Evolutionary conservation across 2,113 vertebrate species (phyloP).

Genomic region (Sitta europaea): DNA sequence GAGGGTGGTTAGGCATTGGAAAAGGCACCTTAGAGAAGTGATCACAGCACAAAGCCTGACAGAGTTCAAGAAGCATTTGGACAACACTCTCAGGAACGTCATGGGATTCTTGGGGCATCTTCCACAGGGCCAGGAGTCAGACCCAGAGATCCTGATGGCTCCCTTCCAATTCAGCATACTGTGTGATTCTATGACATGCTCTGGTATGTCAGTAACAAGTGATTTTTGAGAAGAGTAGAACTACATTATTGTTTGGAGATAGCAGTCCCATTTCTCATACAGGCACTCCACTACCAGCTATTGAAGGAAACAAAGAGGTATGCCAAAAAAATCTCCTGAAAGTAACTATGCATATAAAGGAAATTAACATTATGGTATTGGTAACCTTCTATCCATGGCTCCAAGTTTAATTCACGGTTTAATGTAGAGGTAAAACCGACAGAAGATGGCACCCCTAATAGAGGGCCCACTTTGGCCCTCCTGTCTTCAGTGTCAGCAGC

Average conservation of each 20-base stretch:
- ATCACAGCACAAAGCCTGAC: not conserved
- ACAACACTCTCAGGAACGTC: fast-evolving
- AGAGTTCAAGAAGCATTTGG: not conserved
- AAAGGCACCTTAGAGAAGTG: not conserved
- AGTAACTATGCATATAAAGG: not conserved
- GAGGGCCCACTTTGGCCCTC: not conserved
- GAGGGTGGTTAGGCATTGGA: not conserved
- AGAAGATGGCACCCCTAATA: not conserved
- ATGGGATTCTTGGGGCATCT: not conserved
- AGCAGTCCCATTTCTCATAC: not conserved
- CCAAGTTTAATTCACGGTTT: not conserved
- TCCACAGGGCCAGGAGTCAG: not conserved
- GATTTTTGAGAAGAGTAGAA: not conserved
- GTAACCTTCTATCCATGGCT: not conserved
- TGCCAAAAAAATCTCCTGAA: not conserved
- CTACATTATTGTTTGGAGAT: not conserved
- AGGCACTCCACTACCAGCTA: not conserved
- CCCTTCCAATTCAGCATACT: not conserved
- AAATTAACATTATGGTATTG: not conserved
- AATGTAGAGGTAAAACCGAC: not conserved
- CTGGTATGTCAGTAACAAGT: not conserved
- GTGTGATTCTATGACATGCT: not conserved
- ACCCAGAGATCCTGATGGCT: not conserved
- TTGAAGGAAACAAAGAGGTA: not conserved
- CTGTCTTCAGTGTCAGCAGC: fast-evolving